Evolutionary conservation across 2,888 invertebrate genomes (phyloP).

Genomic region (Camptogramma bilineatum): DNA sequence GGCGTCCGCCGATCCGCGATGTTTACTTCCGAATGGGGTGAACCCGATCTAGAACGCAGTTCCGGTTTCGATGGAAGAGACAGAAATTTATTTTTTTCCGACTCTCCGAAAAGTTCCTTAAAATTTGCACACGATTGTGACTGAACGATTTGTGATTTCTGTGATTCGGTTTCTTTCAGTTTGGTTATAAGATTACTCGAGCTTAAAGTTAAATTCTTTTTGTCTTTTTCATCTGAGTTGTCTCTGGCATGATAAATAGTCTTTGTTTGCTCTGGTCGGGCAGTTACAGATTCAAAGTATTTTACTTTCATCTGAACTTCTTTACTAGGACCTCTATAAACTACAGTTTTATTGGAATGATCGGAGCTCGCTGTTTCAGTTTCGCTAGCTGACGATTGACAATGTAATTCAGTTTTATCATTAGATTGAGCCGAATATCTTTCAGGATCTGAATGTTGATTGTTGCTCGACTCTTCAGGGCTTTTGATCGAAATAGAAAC

Average conservation of each 20-base stretch:
- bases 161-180: conserved; percentile 53
- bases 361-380: conserved; percentile 91
- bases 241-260: conserved; percentile 84
- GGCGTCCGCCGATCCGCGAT: conserved; percentile 77
- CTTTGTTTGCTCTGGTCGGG: conserved; percentile 75
- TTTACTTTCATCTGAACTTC: conserved; percentile 90
- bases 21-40: conserved; percentile 81
- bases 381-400: conserved; percentile 86
- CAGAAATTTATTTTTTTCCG: conserved; percentile 85
- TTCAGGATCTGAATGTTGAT: conserved; percentile 52
- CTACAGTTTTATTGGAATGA: conserved; percentile 89
- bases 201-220: conserved; percentile 46
- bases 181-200: conserved; percentile 33
- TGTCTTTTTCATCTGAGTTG: conserved; percentile 79
- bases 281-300: conserved; percentile 91
- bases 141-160: conserved; percentile 71
- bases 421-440: conserved; percentile 44
- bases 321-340: conserved; percentile 85
- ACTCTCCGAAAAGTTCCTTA: conserved; percentile 93
- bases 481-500: conserved; percentile 26
- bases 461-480: conserved; percentile 52
- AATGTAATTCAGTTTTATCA: conserved; percentile 65
- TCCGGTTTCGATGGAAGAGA: conserved; percentile 81
- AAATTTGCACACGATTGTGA: conserved; percentile 91
- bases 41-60: conserved; percentile 79